Evolutionary conservation across 2,113 vertebrate species (phyloP).

Genomic region (Origma solitaria): DNA sequence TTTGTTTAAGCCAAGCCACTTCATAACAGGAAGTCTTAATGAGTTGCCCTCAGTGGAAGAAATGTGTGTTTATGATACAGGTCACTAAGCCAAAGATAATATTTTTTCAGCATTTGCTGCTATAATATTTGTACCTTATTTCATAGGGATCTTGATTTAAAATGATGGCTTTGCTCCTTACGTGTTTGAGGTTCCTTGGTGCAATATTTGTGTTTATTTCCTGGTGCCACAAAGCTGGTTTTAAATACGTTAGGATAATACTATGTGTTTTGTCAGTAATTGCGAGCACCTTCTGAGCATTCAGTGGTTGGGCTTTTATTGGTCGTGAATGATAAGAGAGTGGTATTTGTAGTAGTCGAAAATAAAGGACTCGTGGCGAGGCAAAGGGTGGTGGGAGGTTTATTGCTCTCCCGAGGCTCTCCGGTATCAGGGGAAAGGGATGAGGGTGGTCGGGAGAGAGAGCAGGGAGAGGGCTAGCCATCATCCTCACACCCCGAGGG

Average conservation of each 20-base stretch:
- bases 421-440: no score
- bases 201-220: background rate
- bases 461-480: no score
- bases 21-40: background rate
- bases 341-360: no score
- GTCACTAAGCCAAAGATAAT: background rate
- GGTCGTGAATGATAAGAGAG: background rate
- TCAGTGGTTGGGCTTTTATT: background rate
- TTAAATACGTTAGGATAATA: background rate
- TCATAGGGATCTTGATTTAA: background rate
- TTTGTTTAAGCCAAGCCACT: background rate
- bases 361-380: no score
- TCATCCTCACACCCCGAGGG: no score
- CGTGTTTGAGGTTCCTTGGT: background rate
- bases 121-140: background rate
- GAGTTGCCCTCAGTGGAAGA: background rate
- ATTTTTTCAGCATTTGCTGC: background rate
- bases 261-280: background rate
- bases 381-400: no score
- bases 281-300: background rate
- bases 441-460: no score
- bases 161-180: background rate
- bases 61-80: background rate
- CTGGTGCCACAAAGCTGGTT: background rate
- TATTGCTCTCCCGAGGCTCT: no score